Percentiles rank a stretch among this genome's conserved stretches.
Conservation (phyloP, 1,140 invertebrate genomes). For the Drosophila chauvacae region DNA sequence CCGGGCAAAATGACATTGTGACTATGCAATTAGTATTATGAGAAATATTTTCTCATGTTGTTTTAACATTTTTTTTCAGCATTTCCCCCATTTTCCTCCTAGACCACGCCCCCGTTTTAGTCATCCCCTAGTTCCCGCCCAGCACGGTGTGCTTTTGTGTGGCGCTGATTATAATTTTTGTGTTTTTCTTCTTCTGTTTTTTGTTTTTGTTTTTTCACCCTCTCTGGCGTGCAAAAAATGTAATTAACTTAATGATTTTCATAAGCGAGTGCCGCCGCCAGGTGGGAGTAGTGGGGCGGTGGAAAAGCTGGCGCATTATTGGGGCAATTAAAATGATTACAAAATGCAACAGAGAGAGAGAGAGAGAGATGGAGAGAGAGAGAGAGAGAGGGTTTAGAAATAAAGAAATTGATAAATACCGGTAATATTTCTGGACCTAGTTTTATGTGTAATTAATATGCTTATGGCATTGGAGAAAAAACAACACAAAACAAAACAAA, state of each 20-base stretch:
- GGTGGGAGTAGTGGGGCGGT: neutral
- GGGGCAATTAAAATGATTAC: conserved; percentile 79
- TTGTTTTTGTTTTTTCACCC: conserved; percentile 17
- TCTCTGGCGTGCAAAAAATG: conserved; percentile 74
- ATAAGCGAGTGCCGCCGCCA: conserved; percentile 64
- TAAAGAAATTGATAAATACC: conserved; percentile 21
- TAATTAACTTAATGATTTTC: conserved; percentile 83
- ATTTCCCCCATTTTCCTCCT: conserved; percentile 23
- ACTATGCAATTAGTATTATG: conserved; percentile 84
- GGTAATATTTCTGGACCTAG: conserved; percentile 30
- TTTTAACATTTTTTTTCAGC: conserved; percentile 28
- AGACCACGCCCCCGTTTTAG: conserved; percentile 5
- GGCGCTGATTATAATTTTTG: conserved; percentile 79
- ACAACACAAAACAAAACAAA: neutral
- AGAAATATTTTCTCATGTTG: conserved; percentile 79
- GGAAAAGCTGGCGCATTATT: conserved; percentile 52
- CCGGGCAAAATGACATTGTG: conserved; percentile 80
- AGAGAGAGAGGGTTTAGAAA: neutral
- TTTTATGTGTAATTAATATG: conserved; percentile 51
- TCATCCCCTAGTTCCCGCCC: conserved; percentile 11
- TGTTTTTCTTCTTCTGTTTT: conserved; percentile 37
- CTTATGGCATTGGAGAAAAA: neutral
- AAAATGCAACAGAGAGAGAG: conserved; percentile 52
- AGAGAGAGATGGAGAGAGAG: neutral
- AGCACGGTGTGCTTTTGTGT: conserved; percentile 76